These are phyloP conservation scores for Ectropis crepuscularia DNA, from an alignment of 2,888 invertebrate species.

Conservation along the genomic window DNA sequence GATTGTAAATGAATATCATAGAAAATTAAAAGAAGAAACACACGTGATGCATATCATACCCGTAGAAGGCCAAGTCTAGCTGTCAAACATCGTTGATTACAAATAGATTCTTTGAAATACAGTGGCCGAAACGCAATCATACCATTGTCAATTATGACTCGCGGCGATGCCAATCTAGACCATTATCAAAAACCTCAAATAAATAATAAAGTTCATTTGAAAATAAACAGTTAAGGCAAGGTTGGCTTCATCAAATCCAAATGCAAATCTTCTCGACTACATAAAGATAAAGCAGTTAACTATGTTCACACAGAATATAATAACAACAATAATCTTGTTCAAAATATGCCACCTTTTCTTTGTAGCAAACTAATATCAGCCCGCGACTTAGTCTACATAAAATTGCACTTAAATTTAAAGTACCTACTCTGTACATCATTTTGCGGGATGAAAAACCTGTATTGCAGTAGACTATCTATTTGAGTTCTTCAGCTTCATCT, in stretches of 20 bases:
- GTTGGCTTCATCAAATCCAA: conserved; percentile 48
- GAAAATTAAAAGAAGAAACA: conserved; percentile 22
- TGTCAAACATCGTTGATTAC: conserved; percentile 25
- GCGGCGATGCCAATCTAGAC: conserved; percentile 43
- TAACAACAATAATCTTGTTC: background rate
- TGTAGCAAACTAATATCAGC: no score
- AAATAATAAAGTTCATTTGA: conserved; percentile 48
- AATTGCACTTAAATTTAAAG: no score
- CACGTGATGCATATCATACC: background rate
- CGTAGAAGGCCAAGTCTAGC: conserved; percentile 20
- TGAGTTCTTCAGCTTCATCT: no score
- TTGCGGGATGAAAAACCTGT: no score
- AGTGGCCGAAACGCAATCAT: conserved; percentile 41
- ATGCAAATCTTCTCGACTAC: conserved; percentile 39
- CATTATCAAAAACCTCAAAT: conserved; percentile 47
- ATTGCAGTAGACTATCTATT: no score
- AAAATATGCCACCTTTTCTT: no score
- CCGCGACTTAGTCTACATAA: no score
- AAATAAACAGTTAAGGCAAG: conserved; percentile 55
- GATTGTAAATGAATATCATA: conserved; percentile 13
- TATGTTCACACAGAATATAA: conserved; percentile 9
- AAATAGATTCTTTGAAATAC: conserved; percentile 36
- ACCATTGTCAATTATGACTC: conserved; percentile 55
- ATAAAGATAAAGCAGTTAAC: conserved; percentile 6
- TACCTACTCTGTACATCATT: no score